These are phyloP conservation scores for Phrynosoma blainvillii DNA, from an alignment of 2,113 vertebrate species.

Conservation along the genomic window DNA sequence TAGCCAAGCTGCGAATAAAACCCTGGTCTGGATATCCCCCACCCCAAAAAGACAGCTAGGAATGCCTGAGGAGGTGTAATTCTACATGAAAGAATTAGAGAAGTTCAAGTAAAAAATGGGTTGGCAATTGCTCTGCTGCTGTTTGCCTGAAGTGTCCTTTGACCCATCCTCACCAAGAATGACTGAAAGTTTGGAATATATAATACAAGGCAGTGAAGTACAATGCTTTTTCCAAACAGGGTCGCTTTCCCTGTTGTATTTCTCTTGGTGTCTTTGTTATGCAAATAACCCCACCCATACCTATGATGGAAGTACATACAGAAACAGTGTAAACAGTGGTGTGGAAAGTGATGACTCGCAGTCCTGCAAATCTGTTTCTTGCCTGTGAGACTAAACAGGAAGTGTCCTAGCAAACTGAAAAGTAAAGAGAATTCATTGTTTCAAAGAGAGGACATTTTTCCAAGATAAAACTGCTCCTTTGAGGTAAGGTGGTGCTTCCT, in stretches of 20 bases:
- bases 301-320: constrained; percentile 45
- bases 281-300: neutral
- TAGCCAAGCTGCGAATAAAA: too few species aligned
- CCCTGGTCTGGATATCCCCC: too few species aligned
- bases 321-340: neutral
- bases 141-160: neutral
- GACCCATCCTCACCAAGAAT: neutral
- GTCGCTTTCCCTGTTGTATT: neutral
- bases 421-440: constrained; percentile 44
- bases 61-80: too few species aligned
- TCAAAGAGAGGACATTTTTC: constrained; percentile 8
- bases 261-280: constrained; percentile 21
- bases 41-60: too few species aligned
- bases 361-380: constrained; percentile 28
- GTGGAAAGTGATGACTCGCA: constrained; percentile 21
- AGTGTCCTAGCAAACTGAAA: constrained; percentile 49
- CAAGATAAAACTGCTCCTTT: constrained; percentile 46
- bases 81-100: neutral
- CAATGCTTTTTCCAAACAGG: neutral
- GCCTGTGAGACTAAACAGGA: constrained; percentile 45
- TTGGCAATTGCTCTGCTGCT: neutral
- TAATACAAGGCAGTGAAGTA: constrained; percentile 12
- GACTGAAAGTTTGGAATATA: neutral
- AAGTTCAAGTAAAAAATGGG: neutral
- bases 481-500: constrained; percentile 62